Base-by-base conservation (phyloP, 1,140 invertebrate genomes). In the Drosophila mayri region DNA sequence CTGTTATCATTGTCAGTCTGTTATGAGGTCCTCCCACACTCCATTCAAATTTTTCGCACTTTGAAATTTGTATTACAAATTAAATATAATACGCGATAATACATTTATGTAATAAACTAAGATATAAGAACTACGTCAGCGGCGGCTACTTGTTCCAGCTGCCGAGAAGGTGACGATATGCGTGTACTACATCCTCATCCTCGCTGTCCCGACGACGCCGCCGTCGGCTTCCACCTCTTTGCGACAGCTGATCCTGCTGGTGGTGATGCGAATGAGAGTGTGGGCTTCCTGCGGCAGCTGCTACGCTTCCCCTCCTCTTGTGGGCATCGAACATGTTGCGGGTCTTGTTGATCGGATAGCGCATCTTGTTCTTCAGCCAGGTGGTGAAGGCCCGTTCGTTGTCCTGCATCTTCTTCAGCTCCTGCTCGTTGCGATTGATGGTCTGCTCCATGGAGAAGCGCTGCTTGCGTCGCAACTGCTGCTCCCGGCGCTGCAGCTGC, bases 311-410 rank as follows among this genome's bases (percentile, higher is more conserved):
- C 0, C 86, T 38, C 5, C 81, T 59, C 0, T 75, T 58, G 25
- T 87, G 84, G 9, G 83, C 80, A 62, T 93, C 92, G 28, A 93
- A 93, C 92, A 93, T 93, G 47, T 93, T 93, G 22, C 85, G 79
- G 0, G 92, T 92, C 64, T 91, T 92, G 50, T 92, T 92, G 16
- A 92, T 90, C 20, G 92, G 90, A 55, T 91, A 92, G 6, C 92
- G 86, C 90, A 92, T 92, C 68, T 93, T 93, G 38, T 92, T 92
- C 44, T 91, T 90, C 8, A 93, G 70, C 92, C 92, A 93, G 7
- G 81, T 92, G 60, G 91, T 92, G n/a, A 93, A 93, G 43, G 92
- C 92, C 0, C 84, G 65, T 40, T 93, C 92, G 58, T 93, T 93
- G 46, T 92, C 92, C 67, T 93, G 83, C 81, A 91, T 86, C 72